Conservation (phyloP, 2,888 invertebrate species). For the Eupithecia vulgata region DNA sequence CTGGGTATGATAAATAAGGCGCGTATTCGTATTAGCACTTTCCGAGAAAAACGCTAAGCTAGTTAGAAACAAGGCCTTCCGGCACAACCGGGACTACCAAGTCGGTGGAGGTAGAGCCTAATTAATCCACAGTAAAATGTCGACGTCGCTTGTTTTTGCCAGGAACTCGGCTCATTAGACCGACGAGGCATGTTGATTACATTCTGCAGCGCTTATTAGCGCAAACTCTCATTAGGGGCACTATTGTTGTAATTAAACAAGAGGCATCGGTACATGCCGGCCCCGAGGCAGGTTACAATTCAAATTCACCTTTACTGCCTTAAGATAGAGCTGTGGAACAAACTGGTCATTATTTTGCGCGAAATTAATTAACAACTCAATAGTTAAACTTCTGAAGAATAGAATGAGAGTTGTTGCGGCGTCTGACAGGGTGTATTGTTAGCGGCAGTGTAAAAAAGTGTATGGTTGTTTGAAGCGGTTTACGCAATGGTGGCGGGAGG, state of each 20-base stretch:
- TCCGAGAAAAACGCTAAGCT: slow-evolving; percentile 65
- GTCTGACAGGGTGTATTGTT: slow-evolving; percentile 81
- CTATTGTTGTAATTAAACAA: slow-evolving; percentile 84
- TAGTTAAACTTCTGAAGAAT: slow-evolving; percentile 66
- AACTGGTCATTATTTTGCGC: slow-evolving; percentile 65
- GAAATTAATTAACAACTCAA: slow-evolving; percentile 83
- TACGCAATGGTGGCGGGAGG: slow-evolving; percentile 76
- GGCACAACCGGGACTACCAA: slow-evolving; percentile 58
- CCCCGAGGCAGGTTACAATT: slow-evolving; percentile 51
- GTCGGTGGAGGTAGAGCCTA: slow-evolving; percentile 63
- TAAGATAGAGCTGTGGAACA: slow-evolving; percentile 53
- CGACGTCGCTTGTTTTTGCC: slow-evolving; percentile 79
- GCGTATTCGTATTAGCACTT: slow-evolving; percentile 52
- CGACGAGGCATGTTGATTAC: slow-evolving; percentile 83
- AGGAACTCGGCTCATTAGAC: slow-evolving; percentile 83
- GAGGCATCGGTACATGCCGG: slow-evolving; percentile 66
- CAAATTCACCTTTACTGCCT: slow-evolving; percentile 60
- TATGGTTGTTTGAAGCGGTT: slow-evolving; percentile 78
- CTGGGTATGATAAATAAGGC: slow-evolving; percentile 45
- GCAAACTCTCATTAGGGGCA: slow-evolving; percentile 83
- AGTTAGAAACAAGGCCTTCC: slow-evolving; percentile 68
- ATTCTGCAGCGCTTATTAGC: slow-evolving; percentile 83
- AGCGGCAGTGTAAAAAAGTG: slow-evolving; percentile 70
- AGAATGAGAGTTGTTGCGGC: slow-evolving; percentile 75
- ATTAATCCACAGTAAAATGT: slow-evolving; percentile 82